Percentiles rank a stretch among this genome's conserved stretches.
Conservation (phyloP, 2,113 vertebrate genomes). For the Oryzias curvinotus region DNA sequence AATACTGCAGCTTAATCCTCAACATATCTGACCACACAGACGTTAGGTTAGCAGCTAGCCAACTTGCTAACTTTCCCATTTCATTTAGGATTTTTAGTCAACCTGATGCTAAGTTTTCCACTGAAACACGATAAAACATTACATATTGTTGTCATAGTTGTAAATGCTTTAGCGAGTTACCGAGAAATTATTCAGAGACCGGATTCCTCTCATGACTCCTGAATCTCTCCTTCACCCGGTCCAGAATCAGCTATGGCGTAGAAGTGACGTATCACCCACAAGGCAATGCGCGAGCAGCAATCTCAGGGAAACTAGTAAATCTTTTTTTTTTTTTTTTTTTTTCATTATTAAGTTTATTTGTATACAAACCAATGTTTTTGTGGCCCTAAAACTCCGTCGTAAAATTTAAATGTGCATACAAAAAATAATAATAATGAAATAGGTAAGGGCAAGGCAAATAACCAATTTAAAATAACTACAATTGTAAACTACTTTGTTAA, state of each 20-base stretch:
- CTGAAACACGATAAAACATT: no score
- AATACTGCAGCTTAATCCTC: no score
- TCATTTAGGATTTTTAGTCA: not conserved
- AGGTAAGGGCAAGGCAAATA: no score
- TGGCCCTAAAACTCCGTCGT: no score
- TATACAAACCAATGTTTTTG: no score
- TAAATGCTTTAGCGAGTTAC: slow-evolving; percentile 47
- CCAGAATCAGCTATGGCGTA: slow-evolving; percentile 34
- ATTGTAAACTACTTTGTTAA: no score
- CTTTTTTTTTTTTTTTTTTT: no score
- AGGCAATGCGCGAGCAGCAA: slow-evolving; percentile 27
- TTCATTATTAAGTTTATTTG: no score
- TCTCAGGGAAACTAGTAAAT: slow-evolving; percentile 4
- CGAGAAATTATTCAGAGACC: slow-evolving; percentile 58
- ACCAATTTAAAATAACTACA: no score
- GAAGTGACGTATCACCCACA: slow-evolving; percentile 57
- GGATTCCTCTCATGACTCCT: slow-evolving; percentile 71
- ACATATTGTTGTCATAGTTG: no score
- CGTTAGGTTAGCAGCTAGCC: slow-evolving; percentile 46
- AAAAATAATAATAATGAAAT: no score
- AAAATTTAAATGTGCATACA: no score
- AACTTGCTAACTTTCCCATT: slow-evolving; percentile 9
- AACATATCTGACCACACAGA: not conserved
- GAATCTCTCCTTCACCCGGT: slow-evolving; percentile 62
- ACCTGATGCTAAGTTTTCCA: not conserved